Evolutionary conservation across 2,888 invertebrate genomes (phyloP).

Genomic region (Unio pictorum): DNA sequence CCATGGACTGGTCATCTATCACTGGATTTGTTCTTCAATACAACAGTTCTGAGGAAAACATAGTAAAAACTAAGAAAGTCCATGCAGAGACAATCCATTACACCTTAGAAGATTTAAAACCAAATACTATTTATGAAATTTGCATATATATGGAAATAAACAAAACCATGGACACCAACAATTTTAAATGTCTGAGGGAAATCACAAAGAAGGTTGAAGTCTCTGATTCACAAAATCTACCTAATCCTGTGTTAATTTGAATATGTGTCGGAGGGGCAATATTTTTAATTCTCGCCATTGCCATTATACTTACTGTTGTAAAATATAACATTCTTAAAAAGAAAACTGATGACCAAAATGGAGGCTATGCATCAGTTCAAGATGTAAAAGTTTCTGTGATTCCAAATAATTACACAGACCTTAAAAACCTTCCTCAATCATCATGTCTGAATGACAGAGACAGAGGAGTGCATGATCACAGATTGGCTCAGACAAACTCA

Average conservation of each 20-base stretch:
- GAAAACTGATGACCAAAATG: conserved; percentile 1
- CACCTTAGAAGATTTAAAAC: conserved; percentile 1
- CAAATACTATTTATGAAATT: not conserved
- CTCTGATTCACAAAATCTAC: too few species aligned
- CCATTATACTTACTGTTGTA: conserved; percentile 22
- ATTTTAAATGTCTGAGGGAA: too few species aligned
- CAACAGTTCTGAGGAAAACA: too few species aligned
- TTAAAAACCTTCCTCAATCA: too few species aligned
- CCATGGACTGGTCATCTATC: too few species aligned
- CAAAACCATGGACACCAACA: too few species aligned
- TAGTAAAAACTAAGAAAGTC: not conserved
- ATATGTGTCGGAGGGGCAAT: not conserved
- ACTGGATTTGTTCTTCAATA: too few species aligned
- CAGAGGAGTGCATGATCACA: too few species aligned
- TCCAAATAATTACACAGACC: not conserved
- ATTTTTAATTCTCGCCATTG: conserved; percentile 16
- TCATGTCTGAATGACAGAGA: too few species aligned
- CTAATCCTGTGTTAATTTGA: too few species aligned
- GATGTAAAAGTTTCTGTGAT: conserved; percentile 1
- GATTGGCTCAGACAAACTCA: conserved; percentile 19
- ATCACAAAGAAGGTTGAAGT: too few species aligned
- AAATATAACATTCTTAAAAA: conserved; percentile 26
- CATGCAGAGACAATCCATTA: not conserved
- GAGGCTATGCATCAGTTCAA: not conserved
- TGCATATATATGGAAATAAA: not conserved